These are phyloP conservation scores for Patiria miniata DNA, from an alignment of 35 echinoderm and acorn worm genomes.

Conservation along the genomic window DNA sequence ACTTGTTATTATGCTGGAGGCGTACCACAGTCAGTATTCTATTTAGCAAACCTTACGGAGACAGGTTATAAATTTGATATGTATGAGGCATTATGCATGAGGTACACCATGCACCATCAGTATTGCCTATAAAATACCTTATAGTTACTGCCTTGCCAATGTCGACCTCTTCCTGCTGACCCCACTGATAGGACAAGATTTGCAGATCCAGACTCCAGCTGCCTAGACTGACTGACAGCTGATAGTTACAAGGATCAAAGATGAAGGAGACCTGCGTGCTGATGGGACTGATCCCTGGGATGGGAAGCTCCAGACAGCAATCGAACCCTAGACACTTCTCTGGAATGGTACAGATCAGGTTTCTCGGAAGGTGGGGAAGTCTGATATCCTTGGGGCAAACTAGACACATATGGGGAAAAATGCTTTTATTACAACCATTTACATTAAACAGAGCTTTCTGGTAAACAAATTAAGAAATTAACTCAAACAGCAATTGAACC, in stretches of 20 bases:
- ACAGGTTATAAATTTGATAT: too few species aligned
- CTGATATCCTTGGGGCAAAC: not conserved
- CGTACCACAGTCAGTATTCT: too few species aligned
- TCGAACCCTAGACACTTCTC: conserved; percentile 45
- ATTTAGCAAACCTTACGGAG: too few species aligned
- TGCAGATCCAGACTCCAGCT: conserved; percentile 6
- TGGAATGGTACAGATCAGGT: conserved; percentile 7
- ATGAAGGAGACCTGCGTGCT: conserved; percentile 27
- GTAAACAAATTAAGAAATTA: too few species aligned
- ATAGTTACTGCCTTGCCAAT: not conserved
- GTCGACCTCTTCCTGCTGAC: not conserved
- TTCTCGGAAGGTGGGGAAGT: conserved; percentile 1
- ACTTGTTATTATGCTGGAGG: too few species aligned
- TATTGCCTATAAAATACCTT: not conserved
- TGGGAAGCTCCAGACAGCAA: conserved; percentile 32
- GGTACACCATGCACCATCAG: too few species aligned
- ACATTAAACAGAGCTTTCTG: too few species aligned
- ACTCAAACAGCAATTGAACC: too few species aligned
- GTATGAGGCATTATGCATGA: too few species aligned
- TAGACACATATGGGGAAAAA: not conserved
- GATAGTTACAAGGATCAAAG: conserved; percentile 31
- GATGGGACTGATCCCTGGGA: not conserved
- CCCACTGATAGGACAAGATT: conserved; percentile 26
- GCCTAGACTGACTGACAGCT: not conserved
- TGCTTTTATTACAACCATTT: too few species aligned